phyloP scores from a whole-genome alignment of 2,113 vertebrate genomes.

The Brachyistius frenatus region DNA sequence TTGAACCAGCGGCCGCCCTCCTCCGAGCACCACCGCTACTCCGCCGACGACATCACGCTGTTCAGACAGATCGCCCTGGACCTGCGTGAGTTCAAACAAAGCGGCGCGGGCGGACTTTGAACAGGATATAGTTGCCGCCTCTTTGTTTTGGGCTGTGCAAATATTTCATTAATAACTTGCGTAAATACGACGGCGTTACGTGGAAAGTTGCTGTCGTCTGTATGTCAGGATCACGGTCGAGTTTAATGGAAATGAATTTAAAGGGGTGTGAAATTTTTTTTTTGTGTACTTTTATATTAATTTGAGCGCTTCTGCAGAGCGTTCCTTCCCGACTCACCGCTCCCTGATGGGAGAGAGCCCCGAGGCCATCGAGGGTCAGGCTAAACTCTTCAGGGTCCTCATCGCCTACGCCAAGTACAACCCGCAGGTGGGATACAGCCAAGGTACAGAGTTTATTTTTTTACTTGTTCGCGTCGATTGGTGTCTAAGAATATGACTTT shows the following conservation, averaged over 20 bases:
- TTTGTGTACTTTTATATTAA: not conserved
- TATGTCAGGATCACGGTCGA: too few relatives aligned
- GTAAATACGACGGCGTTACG: too few relatives aligned
- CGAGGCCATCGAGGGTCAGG: conserved; percentile 84
- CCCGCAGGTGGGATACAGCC: conserved; percentile 80
- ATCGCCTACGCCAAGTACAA: conserved; percentile 80
- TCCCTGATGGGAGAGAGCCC: conserved; percentile 84
- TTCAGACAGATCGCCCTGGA: conserved; percentile 83
- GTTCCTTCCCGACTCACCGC: conserved; percentile 84
- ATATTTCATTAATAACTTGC: too few relatives aligned
- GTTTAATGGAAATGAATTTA: too few relatives aligned
- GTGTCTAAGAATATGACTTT: too few relatives aligned
- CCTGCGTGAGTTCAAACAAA: conserved; percentile 74
- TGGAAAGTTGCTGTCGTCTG: too few relatives aligned
- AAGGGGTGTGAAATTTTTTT: too few relatives aligned
- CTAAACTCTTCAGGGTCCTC: conserved; percentile 84
- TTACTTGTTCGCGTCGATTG: too few relatives aligned
- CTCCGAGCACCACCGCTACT: conserved; percentile 32
- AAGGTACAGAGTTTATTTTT: conserved; percentile 69
- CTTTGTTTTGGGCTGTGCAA: too few relatives aligned
- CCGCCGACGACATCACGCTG: conserved; percentile 70
- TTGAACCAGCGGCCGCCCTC: conserved; percentile 34
- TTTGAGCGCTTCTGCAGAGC: conserved; percentile 54
- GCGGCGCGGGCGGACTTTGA: too few relatives aligned
- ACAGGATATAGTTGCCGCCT: too few relatives aligned